These are phyloP conservation scores for Thereva unica DNA, from an alignment of 2,888 invertebrate species.

Conservation along the genomic window DNA sequence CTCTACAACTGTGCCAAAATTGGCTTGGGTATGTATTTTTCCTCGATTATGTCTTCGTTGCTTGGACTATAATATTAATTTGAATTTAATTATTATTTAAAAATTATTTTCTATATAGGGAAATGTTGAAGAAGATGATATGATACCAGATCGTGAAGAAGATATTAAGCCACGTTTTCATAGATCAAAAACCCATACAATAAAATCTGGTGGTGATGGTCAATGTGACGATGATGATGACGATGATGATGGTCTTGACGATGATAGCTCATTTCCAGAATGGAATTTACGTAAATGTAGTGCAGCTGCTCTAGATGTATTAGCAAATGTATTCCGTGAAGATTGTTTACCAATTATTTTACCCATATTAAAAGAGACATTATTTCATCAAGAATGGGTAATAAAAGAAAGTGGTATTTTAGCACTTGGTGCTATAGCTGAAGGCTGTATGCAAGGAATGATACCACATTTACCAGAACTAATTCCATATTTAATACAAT, in stretches of 20 bases:
- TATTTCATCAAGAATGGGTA: constrained; percentile 95
- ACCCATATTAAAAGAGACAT: constrained; percentile 94
- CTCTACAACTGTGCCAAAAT: too few relatives aligned
- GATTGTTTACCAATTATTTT: constrained; percentile 91
- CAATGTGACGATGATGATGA: constrained; percentile 76
- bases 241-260: constrained; percentile 78
- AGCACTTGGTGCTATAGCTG: constrained; percentile 91
- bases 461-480: constrained; percentile 93
- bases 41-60: too few relatives aligned
- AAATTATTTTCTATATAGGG: constrained; percentile 63
- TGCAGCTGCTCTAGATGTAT: constrained; percentile 95
- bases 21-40: too few relatives aligned
- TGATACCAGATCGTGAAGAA: constrained; percentile 95
- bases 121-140: constrained; percentile 97
- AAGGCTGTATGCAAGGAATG: constrained; percentile 96
- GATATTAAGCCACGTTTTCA: constrained; percentile 98
- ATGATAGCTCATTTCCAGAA: constrained; percentile 90
- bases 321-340: constrained; percentile 96
- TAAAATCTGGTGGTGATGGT: constrained; percentile 58
- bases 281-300: constrained; percentile 99
- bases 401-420: constrained; percentile 94
- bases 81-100: constrained; percentile 7
- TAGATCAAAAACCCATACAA: constrained; percentile 86
- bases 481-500: constrained; percentile 92
- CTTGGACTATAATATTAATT: constrained; percentile 10